phyloP scores from a whole-genome alignment of 2,888 invertebrate genomes.

The Podabrus alpinus region DNA sequence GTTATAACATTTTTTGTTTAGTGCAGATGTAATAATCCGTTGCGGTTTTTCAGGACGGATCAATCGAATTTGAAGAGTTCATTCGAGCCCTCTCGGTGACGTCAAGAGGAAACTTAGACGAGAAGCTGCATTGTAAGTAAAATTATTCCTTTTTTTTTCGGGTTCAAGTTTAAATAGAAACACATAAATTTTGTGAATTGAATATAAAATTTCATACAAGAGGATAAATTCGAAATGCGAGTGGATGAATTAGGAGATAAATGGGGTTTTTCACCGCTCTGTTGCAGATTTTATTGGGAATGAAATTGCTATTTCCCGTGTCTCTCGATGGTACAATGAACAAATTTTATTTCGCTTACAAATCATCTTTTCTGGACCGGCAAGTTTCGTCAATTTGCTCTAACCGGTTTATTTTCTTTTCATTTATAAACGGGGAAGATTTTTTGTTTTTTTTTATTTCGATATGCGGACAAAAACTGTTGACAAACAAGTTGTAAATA shows the following conservation, averaged over 20 bases:
- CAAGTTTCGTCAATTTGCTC: not conserved
- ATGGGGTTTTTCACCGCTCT: slow-evolving; percentile 7
- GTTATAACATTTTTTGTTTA: not conserved
- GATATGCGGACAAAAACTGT: not conserved
- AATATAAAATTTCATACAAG: not conserved
- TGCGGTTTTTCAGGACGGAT: slow-evolving; percentile 80
- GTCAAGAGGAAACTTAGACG: slow-evolving; percentile 96
- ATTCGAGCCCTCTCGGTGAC: slow-evolving; percentile 97
- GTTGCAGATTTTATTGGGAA: slow-evolving; percentile 18
- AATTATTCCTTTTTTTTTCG: not conserved
- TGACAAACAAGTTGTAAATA: not conserved
- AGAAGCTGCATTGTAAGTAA: slow-evolving; percentile 95
- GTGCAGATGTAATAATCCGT: slow-evolving; percentile 8
- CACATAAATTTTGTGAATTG: not conserved
- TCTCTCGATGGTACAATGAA: not conserved
- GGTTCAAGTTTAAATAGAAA: not conserved
- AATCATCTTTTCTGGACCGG: slow-evolving; percentile 8
- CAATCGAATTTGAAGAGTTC: slow-evolving; percentile 99
- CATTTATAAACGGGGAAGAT: not conserved
- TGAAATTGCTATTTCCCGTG: slow-evolving; percentile 16
- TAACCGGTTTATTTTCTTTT: not conserved
- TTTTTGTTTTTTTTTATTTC: not conserved
- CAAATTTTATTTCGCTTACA: slow-evolving; percentile 15
- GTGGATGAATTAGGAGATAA: slow-evolving; percentile 14
- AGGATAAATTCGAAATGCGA: slow-evolving; percentile 10